A percentile compares a stretch with the other conserved stretches of the same genome.
phyloP scores from a whole-genome alignment of 2,113 vertebrate genomes.

The Pantherophis guttatus region DNA sequence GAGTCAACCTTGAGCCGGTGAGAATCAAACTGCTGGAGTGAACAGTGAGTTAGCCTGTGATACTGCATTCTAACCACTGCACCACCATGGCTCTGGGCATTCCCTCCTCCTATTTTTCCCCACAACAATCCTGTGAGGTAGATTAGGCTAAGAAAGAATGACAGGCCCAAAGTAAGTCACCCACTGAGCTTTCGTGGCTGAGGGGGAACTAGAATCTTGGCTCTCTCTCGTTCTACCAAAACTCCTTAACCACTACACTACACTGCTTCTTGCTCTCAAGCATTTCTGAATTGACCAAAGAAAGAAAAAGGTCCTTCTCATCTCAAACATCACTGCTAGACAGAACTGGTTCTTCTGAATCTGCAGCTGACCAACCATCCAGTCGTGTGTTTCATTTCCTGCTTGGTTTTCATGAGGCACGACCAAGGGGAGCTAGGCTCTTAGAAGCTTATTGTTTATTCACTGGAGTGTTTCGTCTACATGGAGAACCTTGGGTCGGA shows the following conservation, averaged over 20 bases:
- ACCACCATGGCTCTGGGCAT: no score
- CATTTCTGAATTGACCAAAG: background rate
- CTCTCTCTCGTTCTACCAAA: background rate
- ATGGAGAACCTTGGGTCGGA: background rate
- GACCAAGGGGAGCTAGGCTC: background rate
- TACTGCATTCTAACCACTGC: no score
- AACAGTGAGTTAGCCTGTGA: no score
- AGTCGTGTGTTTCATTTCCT: background rate
- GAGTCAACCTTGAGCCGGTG: no score
- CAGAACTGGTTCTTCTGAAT: background rate
- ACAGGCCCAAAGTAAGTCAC: background rate
- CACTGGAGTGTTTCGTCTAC: background rate
- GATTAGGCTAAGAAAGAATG: background rate
- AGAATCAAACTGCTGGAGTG: no score
- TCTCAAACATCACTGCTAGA: background rate
- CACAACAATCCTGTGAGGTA: background rate
- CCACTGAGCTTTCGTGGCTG: background rate
- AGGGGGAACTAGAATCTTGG: background rate
- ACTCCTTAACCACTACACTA: background rate
- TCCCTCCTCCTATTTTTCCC: background rate
- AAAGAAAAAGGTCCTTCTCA: background rate
- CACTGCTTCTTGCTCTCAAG: background rate
- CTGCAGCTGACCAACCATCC: background rate
- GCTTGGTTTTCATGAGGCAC: background rate
- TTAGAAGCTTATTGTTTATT: background rate